These are phyloP conservation scores for Rattus norvegicus DNA, from an alignment of 2,113 vertebrate genomes.

Conservation along the genomic window GRCr8 NC_086031.1:92636001-92636500, in stretches of 20 bases:
- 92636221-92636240: neutral
- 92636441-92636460: neutral
- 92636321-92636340: neutral
- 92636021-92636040: neutral
- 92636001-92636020: neutral
- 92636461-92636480: neutral
- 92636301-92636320: neutral
- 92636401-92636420: neutral
- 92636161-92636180: neutral
- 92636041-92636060: neutral
- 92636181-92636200: neutral
- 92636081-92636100: neutral
- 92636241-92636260: neutral
- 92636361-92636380: neutral
- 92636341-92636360: neutral
- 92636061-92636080: neutral
- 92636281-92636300: neutral
- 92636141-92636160: neutral
- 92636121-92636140: neutral
- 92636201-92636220: neutral
- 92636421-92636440: neutral
- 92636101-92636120: neutral
- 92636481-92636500: neutral
- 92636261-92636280: neutral
- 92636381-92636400: neutral